phyloP scores from a whole-genome alignment of 2,797 vertebrate species.

The Otus scops region DNA sequence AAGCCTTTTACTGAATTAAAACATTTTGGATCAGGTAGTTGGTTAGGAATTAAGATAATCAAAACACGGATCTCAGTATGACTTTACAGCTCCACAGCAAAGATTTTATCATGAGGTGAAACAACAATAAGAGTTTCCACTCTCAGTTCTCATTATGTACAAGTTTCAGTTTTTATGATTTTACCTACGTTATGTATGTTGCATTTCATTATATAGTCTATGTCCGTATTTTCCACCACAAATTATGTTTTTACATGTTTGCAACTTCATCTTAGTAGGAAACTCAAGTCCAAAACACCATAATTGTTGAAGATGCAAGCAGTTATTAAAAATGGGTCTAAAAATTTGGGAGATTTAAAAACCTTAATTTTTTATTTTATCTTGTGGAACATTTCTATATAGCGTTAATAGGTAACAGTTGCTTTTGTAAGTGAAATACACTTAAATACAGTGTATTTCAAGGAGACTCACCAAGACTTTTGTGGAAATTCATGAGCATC shows the following conservation, averaged over 20 bases:
- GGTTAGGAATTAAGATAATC: not conserved
- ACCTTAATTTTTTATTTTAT: not conserved
- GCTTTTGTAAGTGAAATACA: not conserved
- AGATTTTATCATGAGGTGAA: not conserved
- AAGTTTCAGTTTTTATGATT: not conserved
- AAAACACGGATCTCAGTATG: not conserved
- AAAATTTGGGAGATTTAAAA: not conserved
- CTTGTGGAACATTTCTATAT: not conserved
- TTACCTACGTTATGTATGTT: not conserved
- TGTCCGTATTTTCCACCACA: not conserved
- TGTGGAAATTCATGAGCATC: not conserved
- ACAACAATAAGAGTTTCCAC: not conserved
- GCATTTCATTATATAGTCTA: not conserved
- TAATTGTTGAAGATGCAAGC: not conserved
- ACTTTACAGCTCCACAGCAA: not conserved
- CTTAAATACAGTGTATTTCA: not conserved
- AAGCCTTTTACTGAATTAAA: not conserved
- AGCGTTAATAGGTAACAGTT: not conserved
- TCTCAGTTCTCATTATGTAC: not conserved
- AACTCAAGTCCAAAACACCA: not conserved
- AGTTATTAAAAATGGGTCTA: not conserved
- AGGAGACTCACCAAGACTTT: not conserved
- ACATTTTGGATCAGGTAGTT: not conserved
- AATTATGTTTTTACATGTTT: not conserved
- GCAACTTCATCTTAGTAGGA: not conserved